Evolutionary conservation across 2,797 vertebrate species (phyloP), one percentile per base, ranked within the genome.

Genomic region (Anguilla pacifica): DNA sequence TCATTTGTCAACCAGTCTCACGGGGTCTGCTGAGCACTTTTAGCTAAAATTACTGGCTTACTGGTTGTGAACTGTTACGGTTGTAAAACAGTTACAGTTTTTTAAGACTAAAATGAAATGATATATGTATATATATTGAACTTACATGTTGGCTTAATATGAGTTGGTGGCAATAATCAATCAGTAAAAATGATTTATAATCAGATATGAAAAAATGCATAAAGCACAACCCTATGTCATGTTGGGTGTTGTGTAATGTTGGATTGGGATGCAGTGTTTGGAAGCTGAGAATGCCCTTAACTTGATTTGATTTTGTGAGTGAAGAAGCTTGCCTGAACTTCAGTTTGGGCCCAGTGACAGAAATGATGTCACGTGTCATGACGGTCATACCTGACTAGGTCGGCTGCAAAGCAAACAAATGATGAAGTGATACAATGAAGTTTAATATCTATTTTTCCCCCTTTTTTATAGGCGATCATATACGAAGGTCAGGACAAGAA

Each of bases 401-500:
- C 39, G 22, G 5, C 57, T 9, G 1, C 15, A 9, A 11, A n/a
- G 25, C 55, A 46, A 13, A 79, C 10, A 7, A 87, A 35, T n/a
- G 82, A 39, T 55, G 19, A 35, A 84, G 22, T n/a, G 82, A 70
- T 39, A 17, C 22, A 74, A 81, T 51, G n/a, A 25, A 70, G 35
- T 35, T 46, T 87, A 55, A 87, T 17, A 3, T 6, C 7, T 67
- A 25, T 35, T 85, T 84, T 83, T 2, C 0, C 17, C 70, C 19
- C 31, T 92, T 94, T 95, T 46, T 93, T 95, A 92, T 91, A 98
- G 97, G 95, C 97, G 0, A 99, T 99, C 94, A 95, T 99, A 87
- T 99, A 99, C 84, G 98, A 99, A 97, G 98, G 98, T 93, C 98
- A 99, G 95, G 98, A 99, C 95, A 99, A 99, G 96, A 99, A 99